phyloP scores from a whole-genome alignment of 1,140 invertebrate genomes.

The Phymorhynchus buccinoides region DNA sequence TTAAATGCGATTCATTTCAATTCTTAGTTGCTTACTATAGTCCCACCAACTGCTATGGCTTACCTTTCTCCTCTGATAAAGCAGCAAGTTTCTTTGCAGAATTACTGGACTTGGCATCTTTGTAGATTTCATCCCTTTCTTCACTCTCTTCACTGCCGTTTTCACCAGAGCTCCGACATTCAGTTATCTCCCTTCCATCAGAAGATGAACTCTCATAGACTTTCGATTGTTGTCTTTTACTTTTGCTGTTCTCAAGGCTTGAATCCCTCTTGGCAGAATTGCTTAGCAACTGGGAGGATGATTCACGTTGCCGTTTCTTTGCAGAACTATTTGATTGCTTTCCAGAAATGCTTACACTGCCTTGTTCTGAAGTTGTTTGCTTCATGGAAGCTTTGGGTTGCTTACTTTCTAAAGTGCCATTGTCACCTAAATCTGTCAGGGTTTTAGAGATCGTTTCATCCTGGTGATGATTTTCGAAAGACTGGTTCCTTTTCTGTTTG shows the following conservation, averaged over 20 bases:
- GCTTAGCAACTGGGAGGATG: not conserved
- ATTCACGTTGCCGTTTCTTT: not conserved
- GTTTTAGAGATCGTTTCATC: not conserved
- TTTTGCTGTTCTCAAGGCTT: not conserved
- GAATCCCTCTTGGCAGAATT: not conserved
- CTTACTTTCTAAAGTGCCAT: not conserved
- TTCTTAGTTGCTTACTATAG: too few relatives aligned
- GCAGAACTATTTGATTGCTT: not conserved
- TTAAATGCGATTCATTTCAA: too few relatives aligned
- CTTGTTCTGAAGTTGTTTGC: not conserved
- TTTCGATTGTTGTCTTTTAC: too few relatives aligned
- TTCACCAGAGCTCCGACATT: not conserved
- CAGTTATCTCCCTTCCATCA: not conserved
- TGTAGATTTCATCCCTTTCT: not conserved
- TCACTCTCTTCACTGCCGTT: not conserved
- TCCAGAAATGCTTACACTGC: not conserved
- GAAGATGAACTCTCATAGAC: not conserved
- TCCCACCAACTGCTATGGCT: too few relatives aligned
- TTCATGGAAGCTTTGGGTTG: not conserved
- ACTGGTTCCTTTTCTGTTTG: not conserved
- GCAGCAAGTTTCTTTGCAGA: not conserved
- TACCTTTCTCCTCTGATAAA: conserved; percentile 15
- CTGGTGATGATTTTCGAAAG: not conserved
- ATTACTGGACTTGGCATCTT: not conserved
- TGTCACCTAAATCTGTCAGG: not conserved